Evolutionary conservation across 2,113 vertebrate species (phyloP), one percentile per base, ranked within the genome.

Genomic region (Microcebus ravelobensis): DNA sequence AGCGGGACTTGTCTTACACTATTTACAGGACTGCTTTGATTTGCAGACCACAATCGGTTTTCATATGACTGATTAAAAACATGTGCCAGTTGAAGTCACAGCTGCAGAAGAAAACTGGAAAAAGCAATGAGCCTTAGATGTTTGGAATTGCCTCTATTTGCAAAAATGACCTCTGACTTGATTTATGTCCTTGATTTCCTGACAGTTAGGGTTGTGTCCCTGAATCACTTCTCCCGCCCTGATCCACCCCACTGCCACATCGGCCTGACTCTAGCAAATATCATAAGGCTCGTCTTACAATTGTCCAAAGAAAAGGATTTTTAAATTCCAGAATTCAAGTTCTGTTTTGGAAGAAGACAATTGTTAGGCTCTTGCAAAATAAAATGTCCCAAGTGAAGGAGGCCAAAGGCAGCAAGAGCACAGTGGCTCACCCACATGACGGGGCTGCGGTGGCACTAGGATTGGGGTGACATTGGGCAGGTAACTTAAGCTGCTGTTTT

Each of bases 11-110:
- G 96, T 81, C 95, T 96, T 89, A 71, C 94, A 81, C 95, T 96
- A 80, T 96, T 97, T 96, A 94, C 96, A 94, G 96, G 87, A 39
- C 67, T 3, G 67, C 97, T 96, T 96, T 98, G 98, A 97, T 98
- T 97, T 96, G 52, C 93, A 96, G 94, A 96, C 97, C 97, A 90
- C 96, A 97, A 0, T 97, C 81, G 18, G 96, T 92, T 96, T 96
- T 93, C 96, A 79, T 71, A 45, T 67, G 97, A 77, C 97, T 97
- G 98, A 98, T 97, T 93, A 79, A 96, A 97, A 97, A 71, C 97
- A 98, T 92, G 97, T 98, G 97, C 93, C 92, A 3, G 83, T 97
- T 81, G 97, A 96, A 97, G 95, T 92, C 97, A 94, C 95, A 94
- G 95, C 97, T 97, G 97, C 96, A 96, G 76, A 90, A 91, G 59